Evolutionary conservation across 2,888 invertebrate genomes (phyloP).

Genomic region (Pycnomerus fuliginosus): DNA sequence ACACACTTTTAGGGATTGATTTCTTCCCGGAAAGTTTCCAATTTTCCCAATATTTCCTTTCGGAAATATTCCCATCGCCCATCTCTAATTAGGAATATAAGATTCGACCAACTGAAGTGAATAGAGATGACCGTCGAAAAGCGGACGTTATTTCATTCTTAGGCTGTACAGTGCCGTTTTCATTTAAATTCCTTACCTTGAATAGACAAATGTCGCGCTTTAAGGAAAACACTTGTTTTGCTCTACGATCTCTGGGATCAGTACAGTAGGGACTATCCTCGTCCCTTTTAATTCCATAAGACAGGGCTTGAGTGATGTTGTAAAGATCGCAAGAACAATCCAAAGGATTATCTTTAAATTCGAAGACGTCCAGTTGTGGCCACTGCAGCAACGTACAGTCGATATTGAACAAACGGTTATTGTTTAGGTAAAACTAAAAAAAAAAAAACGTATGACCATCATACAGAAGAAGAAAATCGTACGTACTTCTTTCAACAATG

Average conservation of each 20-base stretch:
- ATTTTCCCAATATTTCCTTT: too few species aligned
- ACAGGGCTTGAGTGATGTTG: constrained; percentile 41
- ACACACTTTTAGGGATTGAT: too few species aligned
- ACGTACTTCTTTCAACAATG: constrained; percentile 58
- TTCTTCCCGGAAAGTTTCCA: too few species aligned
- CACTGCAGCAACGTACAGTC: constrained; percentile 58
- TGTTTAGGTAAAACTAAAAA: constrained; percentile 62
- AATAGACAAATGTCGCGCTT: constrained; percentile 32
- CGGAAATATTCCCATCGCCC: too few species aligned
- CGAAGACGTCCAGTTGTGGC: constrained; percentile 57
- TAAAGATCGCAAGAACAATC: constrained; percentile 61
- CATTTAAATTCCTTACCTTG: too few species aligned
- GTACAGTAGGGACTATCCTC: constrained; percentile 43
- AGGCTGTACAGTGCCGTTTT: too few species aligned
- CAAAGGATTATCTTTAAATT: constrained; percentile 65
- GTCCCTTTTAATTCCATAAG: constrained; percentile 33
- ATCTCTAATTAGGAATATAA: too few species aligned
- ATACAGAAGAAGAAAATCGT: too few species aligned
- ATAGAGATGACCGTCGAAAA: too few species aligned
- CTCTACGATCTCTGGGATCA: constrained; percentile 32
- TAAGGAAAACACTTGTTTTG: constrained; percentile 34
- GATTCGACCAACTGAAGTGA: too few species aligned
- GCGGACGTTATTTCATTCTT: too few species aligned
- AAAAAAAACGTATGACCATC: constrained; percentile 8
- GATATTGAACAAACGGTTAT: constrained; percentile 60